Evolutionary conservation across 2,113 vertebrate genomes (phyloP), one percentile per base, ranked within the genome.

Genomic region (Prinia subflava): DNA sequence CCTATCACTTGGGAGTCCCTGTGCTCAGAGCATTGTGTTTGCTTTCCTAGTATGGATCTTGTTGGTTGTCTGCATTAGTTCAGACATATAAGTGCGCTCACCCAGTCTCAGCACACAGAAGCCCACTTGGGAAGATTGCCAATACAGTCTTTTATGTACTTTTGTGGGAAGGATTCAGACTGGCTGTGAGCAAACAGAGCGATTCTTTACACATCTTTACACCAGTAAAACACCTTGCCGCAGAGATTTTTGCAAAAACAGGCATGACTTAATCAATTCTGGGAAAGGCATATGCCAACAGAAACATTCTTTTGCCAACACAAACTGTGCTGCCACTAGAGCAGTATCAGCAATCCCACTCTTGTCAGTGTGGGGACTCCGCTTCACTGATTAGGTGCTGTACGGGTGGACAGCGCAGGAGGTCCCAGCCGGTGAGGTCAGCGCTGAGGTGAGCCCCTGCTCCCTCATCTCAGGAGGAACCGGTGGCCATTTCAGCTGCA

Each of bases 261-360:
- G 65, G 42, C 79, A 49, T 71, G 62, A 70, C 41, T 90, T 95
- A 37, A 88, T 95, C 77, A 56, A 57, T 83, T 73, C 76, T 70
- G 93, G 83, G 64, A 95, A 90, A 67, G 71, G 42, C 50, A 50
- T 15, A 70, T 73, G 95, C 92, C 94, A 96, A 96, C 42, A 96
- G 85, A 95, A 97, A 96, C 90, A 95, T 63, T 74, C 71, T 41
- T 90, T 57, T 83, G 95, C 91, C 95, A 94, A 87, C 39, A 55
- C 21, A 94, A 93, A 94, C 80, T 5, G 1, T 2, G 10, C 86
- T 92, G 76, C 89, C 86, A 49, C 86, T 86, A 44, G 87, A 74
- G 52, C 33, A 92, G 64, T 75, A 55, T 71, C 13, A 9, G 80
- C 64, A 83, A n/a, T 67, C 64, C 89, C 77, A 37, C 71, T 84